Conservation (phyloP, 2,888 invertebrate species). For the Folsomia candida region DNA sequence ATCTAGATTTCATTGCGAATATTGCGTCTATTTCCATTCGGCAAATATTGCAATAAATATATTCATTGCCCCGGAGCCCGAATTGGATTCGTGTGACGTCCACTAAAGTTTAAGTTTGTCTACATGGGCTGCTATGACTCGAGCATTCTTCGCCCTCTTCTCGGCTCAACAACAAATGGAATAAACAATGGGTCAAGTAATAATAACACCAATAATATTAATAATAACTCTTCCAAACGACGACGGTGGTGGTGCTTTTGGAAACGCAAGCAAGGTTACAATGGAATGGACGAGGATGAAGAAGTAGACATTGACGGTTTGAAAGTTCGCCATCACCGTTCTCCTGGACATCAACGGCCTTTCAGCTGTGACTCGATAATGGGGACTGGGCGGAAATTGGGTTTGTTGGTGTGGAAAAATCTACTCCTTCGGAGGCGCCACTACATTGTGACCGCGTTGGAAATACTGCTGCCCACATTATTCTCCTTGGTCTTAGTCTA, state of each 20-base stretch:
- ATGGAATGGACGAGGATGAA: conserved; percentile 21
- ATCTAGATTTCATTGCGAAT: too few species aligned
- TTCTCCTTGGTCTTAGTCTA: conserved; percentile 42
- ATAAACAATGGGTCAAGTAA: conserved; percentile 20
- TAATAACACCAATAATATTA: conserved; percentile 17
- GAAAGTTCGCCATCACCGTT: not conserved
- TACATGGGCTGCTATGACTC: conserved; percentile 42
- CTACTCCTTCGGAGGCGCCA: conserved; percentile 46
- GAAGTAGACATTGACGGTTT: conserved; percentile 10
- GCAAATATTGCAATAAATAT: too few species aligned
- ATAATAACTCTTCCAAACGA: conserved; percentile 16
- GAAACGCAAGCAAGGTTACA: conserved; percentile 22
- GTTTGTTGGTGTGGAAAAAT: conserved; percentile 50
- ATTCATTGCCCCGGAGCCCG: too few species aligned
- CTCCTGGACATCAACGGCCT: not conserved
- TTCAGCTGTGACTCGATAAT: conserved; percentile 6
- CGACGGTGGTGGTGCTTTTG: conserved; percentile 11
- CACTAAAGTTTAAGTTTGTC: too few species aligned
- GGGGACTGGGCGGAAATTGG: conserved; percentile 32
- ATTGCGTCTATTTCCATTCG: too few species aligned
- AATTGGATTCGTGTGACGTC: too few species aligned
- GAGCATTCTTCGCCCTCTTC: conserved; percentile 44
- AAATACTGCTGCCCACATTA: conserved; percentile 49
- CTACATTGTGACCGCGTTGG: conserved; percentile 47
- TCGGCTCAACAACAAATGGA: conserved; percentile 20